phyloP scores from a whole-genome alignment of 2,888 invertebrate species.

The Drosophila quinaria region DNA sequence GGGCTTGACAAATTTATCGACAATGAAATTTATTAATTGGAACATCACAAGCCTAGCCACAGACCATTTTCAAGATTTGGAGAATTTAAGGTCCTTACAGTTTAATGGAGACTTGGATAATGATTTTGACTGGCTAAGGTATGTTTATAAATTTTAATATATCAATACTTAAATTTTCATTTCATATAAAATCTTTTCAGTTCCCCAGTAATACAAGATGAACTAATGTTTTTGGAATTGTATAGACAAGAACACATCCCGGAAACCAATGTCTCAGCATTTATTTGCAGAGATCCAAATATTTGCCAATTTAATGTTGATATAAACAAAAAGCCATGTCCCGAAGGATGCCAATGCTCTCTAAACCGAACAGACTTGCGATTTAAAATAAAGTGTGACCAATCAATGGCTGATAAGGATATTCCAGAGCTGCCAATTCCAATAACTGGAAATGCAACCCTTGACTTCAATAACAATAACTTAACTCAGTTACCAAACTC shows the following conservation, averaged over 20 bases:
- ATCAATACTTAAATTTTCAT: too few relatives aligned
- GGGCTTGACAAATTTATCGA: background rate
- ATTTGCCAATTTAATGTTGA: too few relatives aligned
- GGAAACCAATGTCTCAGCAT: background rate
- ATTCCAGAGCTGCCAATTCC: too few relatives aligned
- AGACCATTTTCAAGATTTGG: background rate
- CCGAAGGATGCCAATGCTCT: too few relatives aligned
- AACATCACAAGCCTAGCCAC: background rate
- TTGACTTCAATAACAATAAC: too few relatives aligned
- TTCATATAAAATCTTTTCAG: background rate
- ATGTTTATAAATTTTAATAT: background rate
- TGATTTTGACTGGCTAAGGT: background rate
- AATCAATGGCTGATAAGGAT: too few relatives aligned
- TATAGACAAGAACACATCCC: accelerated
- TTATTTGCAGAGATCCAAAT: too few relatives aligned
- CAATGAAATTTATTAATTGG: background rate
- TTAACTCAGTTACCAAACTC: slow-evolving; percentile 7
- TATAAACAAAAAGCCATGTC: too few relatives aligned
- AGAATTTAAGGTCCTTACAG: background rate
- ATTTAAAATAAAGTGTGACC: too few relatives aligned
- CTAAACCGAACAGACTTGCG: too few relatives aligned
- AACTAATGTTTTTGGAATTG: background rate
- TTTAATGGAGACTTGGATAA: background rate
- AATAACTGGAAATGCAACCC: too few relatives aligned
- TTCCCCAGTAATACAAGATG: background rate